Evolutionary conservation across 2,888 invertebrate genomes (phyloP), one percentile per base, ranked within the genome.

Genomic region (Leucoptera coffeella): DNA sequence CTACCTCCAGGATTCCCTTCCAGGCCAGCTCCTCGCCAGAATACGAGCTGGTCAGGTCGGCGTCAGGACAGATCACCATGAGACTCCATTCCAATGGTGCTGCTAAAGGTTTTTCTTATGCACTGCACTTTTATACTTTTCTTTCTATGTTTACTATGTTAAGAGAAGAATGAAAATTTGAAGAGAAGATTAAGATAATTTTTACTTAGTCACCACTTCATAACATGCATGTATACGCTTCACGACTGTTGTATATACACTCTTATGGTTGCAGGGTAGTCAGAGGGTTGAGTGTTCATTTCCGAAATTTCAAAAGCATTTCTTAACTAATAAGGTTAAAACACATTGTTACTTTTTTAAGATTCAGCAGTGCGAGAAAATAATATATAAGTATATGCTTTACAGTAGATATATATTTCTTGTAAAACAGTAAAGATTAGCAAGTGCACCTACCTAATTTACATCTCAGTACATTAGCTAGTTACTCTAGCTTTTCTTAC

Each of bases 71-170:
- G n/a, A n/a, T n/a, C 3, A 42, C 47, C 3, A 42, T 51, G 0
- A 35, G 45, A 10, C 35, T 52, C 22, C 54, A 52, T 28, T 37
- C 46, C 30, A 45, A 57, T 39, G 61, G 59, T 54, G 65, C n/a
- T n/a, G n/a, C 55, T 58, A 59, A 54, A 59, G 52, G 50, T 59
- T 57, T 44, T 49, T 33, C 49, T 27, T 28, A 38, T 34, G 50
- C 57, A 53, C 47, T 37, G 50, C 54, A 56, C 56, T 32, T 15
- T 24, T 33, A 37, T 38, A 32, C 13, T n/a, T 11, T 14, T 22
- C 15, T 25, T 19, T 23, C 11, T 29, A 12, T 7, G 4, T 4
- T 13, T 10, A 9, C 10, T 22, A 9, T 22, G 6, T 10, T 6
- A 22, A 9, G 22, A 22, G 10, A 5, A 7, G 8, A 7, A 17